Conservation (phyloP, 2,797 vertebrate species). For the Nyctibius grandis region DNA sequence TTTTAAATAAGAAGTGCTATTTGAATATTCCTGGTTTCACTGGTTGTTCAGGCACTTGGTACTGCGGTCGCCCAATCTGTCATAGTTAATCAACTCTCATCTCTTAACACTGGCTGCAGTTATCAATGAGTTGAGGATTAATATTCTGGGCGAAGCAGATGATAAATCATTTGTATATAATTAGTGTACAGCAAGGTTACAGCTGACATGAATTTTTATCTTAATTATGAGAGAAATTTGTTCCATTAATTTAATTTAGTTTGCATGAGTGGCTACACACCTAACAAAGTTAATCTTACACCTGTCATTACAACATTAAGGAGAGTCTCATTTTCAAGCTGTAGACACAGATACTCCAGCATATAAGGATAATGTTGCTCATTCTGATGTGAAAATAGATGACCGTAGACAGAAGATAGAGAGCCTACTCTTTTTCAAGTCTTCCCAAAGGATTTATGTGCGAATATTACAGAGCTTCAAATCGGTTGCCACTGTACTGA, state of each 20-base stretch:
- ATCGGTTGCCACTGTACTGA: background rate
- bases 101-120: constrained; percentile 91
- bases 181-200: constrained; percentile 94
- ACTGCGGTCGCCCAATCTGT: constrained; percentile 87
- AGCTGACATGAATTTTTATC: constrained; percentile 94
- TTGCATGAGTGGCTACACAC: constrained; percentile 88
- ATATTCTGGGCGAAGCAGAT: constrained; percentile 87
- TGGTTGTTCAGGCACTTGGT: constrained; percentile 75
- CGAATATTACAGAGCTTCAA: constrained; percentile 33
- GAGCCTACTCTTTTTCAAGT: constrained; percentile 59
- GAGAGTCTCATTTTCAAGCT: constrained; percentile 74
- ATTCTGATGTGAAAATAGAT: constrained; percentile 75
- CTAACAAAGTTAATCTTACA: constrained; percentile 99
- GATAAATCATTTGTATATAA: constrained; percentile 96
- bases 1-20: constrained; percentile 78
- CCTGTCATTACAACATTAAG: constrained; percentile 88
- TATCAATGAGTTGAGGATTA: constrained; percentile 89
- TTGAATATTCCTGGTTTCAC: constrained; percentile 76
- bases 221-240: constrained; percentile 96
- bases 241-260: constrained; percentile 99
- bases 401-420: constrained; percentile 67
- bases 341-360: constrained; percentile 57
- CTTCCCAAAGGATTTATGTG: constrained; percentile 63
- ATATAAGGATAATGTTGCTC: constrained; percentile 73
- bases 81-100: constrained; percentile 95